phyloP scores from a whole-genome alignment of 2,797 vertebrate genomes.

The Cichlasoma orientale region DNA sequence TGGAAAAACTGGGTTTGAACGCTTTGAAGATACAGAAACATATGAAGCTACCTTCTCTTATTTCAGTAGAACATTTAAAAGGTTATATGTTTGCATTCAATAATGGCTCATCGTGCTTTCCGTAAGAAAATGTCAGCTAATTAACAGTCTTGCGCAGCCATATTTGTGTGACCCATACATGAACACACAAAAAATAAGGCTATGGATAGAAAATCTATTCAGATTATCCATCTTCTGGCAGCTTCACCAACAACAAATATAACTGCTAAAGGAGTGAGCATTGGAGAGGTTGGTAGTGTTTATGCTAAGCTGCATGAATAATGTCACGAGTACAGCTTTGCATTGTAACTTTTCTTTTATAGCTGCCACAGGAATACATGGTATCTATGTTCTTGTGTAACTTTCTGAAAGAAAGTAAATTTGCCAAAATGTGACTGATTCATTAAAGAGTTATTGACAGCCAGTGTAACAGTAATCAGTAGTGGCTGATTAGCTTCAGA shows the following conservation, averaged over 20 bases:
- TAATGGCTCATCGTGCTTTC: too few species aligned
- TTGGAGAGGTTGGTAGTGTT: neutral
- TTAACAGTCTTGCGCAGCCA: too few species aligned
- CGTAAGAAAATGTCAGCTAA: too few species aligned
- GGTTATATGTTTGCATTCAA: too few species aligned
- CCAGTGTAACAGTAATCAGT: slow-evolving; percentile 24
- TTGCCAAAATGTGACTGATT: neutral
- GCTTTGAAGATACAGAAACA: too few species aligned
- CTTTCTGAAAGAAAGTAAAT: neutral
- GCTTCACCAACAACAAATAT: neutral
- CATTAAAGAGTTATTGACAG: slow-evolving; percentile 21
- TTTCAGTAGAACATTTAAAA: too few species aligned
- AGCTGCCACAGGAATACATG: neutral
- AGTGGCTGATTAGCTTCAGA: slow-evolving; percentile 35
- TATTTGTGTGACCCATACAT: too few species aligned
- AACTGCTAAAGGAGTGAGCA: neutral
- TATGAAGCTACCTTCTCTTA: too few species aligned
- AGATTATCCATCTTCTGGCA: too few species aligned
- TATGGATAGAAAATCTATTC: too few species aligned
- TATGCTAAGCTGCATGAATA: neutral
- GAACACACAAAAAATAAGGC: too few species aligned
- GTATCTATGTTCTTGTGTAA: neutral
- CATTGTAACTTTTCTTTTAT: neutral
- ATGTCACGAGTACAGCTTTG: neutral
- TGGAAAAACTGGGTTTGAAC: too few species aligned